Conservation (phyloP, 2,888 invertebrate species). For the Ferrisia virgata region DNA sequence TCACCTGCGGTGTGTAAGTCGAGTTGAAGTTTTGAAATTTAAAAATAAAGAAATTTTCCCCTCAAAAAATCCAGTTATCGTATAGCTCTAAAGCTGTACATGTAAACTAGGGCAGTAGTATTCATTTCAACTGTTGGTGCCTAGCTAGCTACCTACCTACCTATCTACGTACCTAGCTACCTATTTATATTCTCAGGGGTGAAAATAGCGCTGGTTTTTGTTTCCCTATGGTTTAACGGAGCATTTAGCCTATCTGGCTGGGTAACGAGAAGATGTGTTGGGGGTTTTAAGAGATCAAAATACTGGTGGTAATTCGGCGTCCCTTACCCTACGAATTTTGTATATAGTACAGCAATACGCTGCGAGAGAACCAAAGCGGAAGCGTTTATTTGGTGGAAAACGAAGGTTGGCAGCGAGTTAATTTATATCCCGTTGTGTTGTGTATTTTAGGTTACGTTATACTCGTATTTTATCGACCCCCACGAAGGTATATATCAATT, state of each 20-base stretch:
- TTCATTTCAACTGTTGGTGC: neutral
- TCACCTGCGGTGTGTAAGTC: too few relatives aligned
- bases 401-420: neutral
- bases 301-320: neutral
- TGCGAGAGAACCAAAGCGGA: neutral
- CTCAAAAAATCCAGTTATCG: too few relatives aligned
- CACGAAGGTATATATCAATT: too few relatives aligned
- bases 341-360: neutral
- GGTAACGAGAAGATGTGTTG: neutral
- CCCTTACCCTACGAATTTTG: neutral
- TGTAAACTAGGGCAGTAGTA: neutral
- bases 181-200: too few relatives aligned
- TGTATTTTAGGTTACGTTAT: neutral
- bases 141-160: too few relatives aligned
- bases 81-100: neutral
- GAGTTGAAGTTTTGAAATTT: too few relatives aligned
- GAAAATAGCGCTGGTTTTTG: neutral
- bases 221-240: neutral
- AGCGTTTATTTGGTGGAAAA: neutral
- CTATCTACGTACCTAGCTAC: too few relatives aligned
- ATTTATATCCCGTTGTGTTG: conserved; percentile 9
- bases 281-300: neutral
- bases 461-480: neutral
- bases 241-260: neutral
- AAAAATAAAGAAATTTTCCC: too few relatives aligned